Evolutionary conservation across 2,888 invertebrate species (phyloP).

Genomic region (Nebria salina): DNA sequence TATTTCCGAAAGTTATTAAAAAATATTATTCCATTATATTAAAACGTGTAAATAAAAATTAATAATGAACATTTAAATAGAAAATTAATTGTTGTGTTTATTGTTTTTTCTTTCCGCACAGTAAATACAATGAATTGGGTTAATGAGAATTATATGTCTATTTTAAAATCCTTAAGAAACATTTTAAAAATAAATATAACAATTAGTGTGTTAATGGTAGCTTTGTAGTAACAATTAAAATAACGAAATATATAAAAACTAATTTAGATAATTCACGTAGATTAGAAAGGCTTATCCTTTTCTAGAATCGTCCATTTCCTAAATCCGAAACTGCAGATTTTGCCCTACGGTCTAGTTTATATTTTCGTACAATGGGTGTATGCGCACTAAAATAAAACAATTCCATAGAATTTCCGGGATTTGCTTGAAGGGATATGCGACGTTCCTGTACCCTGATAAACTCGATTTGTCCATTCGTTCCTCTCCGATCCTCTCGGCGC

Average conservation of each 20-base stretch:
- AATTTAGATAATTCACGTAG: not conserved
- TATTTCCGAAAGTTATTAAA: no score
- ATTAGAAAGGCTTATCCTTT: not conserved
- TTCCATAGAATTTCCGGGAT: not conserved
- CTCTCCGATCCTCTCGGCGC: not conserved
- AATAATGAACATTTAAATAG: no score
- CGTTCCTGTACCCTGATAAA: not conserved
- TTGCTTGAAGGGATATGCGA: not conserved
- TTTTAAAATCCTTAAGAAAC: no score
- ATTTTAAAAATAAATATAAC: no score
- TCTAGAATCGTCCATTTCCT: not conserved
- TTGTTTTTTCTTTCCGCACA: no score
- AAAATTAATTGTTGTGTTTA: no score
- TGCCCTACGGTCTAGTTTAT: not conserved
- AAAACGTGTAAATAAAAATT: no score
- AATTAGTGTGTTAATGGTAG: no score
- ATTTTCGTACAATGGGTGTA: not conserved
- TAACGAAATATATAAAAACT: not conserved
- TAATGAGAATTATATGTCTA: no score
- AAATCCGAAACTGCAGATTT: not conserved
- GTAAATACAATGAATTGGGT: no score
- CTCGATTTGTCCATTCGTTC: not conserved
- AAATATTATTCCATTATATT: no score
- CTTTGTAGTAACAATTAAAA: no score
- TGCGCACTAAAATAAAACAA: not conserved